phyloP scores from a whole-genome alignment of 2,888 invertebrate genomes.

The Tetranychus piercei region DNA sequence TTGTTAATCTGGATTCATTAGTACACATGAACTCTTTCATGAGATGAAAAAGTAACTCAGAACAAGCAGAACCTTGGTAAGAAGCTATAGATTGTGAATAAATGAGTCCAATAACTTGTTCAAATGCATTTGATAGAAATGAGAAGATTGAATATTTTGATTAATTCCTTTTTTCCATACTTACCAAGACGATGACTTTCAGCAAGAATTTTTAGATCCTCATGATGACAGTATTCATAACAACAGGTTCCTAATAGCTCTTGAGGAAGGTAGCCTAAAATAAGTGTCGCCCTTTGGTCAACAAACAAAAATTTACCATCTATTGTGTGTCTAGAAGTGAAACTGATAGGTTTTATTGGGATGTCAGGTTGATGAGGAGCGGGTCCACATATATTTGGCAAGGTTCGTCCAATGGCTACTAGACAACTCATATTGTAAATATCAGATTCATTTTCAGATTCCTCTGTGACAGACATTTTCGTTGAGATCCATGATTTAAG shows the following conservation, averaged over 20 bases:
- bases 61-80: too few relatives aligned
- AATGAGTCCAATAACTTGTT: too few relatives aligned
- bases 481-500: constrained; percentile 74
- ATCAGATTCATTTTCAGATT: constrained; percentile 43
- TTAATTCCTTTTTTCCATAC: not conserved
- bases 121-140: too few relatives aligned
- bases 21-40: too few relatives aligned
- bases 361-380: constrained; percentile 21
- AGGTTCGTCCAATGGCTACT: constrained; percentile 63
- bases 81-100: too few relatives aligned
- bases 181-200: constrained; percentile 57
- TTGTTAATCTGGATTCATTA: not conserved
- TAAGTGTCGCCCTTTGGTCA: constrained; percentile 72
- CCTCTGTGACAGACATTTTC: constrained; percentile 51
- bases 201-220: constrained; percentile 57
- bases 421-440: constrained; percentile 59
- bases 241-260: constrained; percentile 76
- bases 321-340: constrained; percentile 61
- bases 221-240: constrained; percentile 73
- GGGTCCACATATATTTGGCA: constrained; percentile 40
- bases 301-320: constrained; percentile 83
- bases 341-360: constrained; percentile 34
- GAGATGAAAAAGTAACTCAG: too few relatives aligned
- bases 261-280: constrained; percentile 75
- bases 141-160: not conserved